These are phyloP conservation scores for Cottoperca gobio DNA, from an alignment of 2,797 vertebrate species.

Conservation along the genomic window DNA sequence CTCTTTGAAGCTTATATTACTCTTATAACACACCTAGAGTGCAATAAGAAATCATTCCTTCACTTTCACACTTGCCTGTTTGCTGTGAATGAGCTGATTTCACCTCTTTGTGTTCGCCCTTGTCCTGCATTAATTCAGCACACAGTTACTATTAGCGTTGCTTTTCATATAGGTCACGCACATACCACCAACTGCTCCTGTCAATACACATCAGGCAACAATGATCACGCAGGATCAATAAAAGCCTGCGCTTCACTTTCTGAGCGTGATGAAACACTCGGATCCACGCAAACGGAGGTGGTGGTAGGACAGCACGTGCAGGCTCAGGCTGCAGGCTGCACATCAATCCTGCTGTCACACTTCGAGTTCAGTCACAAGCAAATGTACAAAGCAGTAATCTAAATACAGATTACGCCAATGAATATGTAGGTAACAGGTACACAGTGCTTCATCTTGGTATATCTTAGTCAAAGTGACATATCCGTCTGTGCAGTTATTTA, in stretches of 20 bases:
- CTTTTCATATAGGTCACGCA: constrained; percentile 69
- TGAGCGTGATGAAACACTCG: constrained; percentile 32
- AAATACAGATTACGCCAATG: background rate
- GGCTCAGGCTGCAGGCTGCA: constrained; percentile 19
- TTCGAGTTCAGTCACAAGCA: constrained; percentile 1
- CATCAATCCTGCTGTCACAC: constrained; percentile 41
- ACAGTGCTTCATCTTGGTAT: too few species aligned
- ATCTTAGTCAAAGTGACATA: background rate
- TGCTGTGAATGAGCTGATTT: background rate
- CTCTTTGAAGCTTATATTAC: background rate
- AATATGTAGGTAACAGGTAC: background rate
- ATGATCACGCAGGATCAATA: constrained; percentile 45
- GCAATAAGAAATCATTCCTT: background rate
- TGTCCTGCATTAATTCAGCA: constrained; percentile 23
- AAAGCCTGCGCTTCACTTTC: constrained; percentile 29
- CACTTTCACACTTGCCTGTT: background rate
- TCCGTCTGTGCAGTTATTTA: background rate
- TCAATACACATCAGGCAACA: constrained; percentile 64
- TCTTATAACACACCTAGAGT: background rate
- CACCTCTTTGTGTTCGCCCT: constrained; percentile 21
- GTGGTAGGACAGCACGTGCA: background rate
- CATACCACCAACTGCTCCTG: constrained; percentile 52
- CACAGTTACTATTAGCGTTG: constrained; percentile 28
- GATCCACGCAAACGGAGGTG: constrained; percentile 16
- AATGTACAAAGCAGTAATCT: background rate